Evolutionary conservation across 2,888 invertebrate genomes (phyloP).

Genomic region (Axea sp.): DNA sequence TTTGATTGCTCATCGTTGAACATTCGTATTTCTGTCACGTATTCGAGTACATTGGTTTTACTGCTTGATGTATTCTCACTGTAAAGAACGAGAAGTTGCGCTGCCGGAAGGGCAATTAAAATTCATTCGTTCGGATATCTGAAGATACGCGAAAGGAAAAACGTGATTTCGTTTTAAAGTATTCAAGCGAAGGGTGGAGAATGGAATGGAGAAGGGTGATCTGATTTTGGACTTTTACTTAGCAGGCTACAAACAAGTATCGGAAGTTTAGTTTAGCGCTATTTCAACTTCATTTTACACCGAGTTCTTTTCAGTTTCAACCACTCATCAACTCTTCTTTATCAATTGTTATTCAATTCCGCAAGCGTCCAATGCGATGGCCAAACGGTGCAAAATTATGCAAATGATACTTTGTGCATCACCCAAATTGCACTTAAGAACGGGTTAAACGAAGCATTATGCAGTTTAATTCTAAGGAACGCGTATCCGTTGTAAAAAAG

Average conservation of each 20-base stretch:
- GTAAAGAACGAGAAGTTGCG: conserved; percentile 59
- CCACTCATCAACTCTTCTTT: conserved; percentile 11
- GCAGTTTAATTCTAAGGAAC: no score
- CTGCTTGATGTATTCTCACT: conserved; percentile 62
- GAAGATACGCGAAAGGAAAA: conserved; percentile 64
- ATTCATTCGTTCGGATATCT: conserved; percentile 65
- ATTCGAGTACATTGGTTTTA: conserved; percentile 63
- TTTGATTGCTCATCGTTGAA: conserved; percentile 54
- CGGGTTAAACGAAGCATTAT: no score
- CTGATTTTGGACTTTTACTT: conserved; percentile 59
- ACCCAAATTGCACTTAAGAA: no score
- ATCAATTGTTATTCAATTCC: no score
- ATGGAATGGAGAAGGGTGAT: conserved; percentile 36
- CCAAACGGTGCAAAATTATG: no score
- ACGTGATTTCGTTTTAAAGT: conserved; percentile 68
- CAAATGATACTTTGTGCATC: no score
- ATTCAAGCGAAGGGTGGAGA: conserved; percentile 56
- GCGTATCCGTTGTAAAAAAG: no score
- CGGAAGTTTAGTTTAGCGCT: conserved; percentile 40
- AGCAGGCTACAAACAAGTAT: conserved; percentile 58
- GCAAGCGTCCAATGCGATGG: no score
- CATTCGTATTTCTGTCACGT: conserved; percentile 63
- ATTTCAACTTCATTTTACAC: conserved; percentile 33
- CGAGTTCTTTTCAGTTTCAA: conserved; percentile 24
- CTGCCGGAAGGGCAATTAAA: conserved; percentile 66